Conservation (phyloP, 2,888 invertebrate genomes). For the Nymphalis c-album region DNA sequence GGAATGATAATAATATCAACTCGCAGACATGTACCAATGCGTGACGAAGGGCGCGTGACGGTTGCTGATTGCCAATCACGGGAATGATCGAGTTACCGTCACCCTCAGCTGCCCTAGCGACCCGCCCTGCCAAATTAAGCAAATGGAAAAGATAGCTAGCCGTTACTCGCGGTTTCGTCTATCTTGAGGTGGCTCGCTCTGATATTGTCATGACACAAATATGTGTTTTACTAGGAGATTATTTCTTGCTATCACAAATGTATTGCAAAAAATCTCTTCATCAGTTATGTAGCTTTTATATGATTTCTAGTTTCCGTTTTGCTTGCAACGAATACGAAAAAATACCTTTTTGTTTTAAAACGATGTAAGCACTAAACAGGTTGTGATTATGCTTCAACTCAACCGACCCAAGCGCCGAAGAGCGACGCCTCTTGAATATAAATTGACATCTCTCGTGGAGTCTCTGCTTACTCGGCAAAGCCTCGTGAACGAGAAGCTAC, state of each 20-base stretch:
- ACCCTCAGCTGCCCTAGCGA: constrained; percentile 7
- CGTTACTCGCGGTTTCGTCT: too few species aligned
- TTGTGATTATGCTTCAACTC: constrained; percentile 23
- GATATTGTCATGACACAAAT: too few species aligned
- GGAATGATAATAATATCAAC: constrained; percentile 22
- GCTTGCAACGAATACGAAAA: too few species aligned
- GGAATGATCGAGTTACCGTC: constrained; percentile 40
- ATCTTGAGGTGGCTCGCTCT: too few species aligned
- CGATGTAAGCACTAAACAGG: constrained; percentile 1
- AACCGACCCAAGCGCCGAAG: constrained; percentile 13
- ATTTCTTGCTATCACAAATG: too few species aligned
- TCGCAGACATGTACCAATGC: constrained; percentile 10
- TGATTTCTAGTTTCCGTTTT: too few species aligned
- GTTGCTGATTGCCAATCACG: constrained; percentile 53
- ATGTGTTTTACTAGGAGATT: too few species aligned
- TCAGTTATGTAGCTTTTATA: too few species aligned
- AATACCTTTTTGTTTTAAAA: not conserved
- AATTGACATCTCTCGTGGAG: constrained; percentile 25
- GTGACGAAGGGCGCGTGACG: constrained; percentile 21
- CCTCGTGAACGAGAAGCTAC: not conserved
- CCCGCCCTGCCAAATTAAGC: constrained; percentile 8
- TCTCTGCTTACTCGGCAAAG: constrained; percentile 11
- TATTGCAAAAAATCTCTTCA: too few species aligned
- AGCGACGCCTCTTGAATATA: constrained; percentile 28
- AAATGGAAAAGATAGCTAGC: not conserved